Evolutionary conservation across 2,113 vertebrate species (phyloP), one percentile per base, ranked within the genome.

Genomic region (Cichladusa arquata): DNA sequence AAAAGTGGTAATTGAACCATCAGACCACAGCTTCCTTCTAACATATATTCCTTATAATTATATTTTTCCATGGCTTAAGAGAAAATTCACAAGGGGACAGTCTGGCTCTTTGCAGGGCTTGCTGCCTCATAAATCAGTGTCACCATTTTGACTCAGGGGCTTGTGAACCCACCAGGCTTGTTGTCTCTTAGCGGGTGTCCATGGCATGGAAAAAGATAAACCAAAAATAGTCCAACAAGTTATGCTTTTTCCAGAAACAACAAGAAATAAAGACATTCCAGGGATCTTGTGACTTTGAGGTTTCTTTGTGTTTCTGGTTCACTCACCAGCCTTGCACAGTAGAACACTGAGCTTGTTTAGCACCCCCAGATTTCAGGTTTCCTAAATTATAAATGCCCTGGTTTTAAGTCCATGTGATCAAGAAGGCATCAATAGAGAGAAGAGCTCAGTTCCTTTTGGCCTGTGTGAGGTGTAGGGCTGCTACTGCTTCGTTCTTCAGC

Each of bases 11-110:
- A 86, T 19, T 94, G 78, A 95, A 86, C 84, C 81, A 54, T 95
- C 58, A 86, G 73, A 79, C 78, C 83, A 64, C 62, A 28, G 86
- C 76, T 96, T 86, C 67, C 76, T 90, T n/a, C 89, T 88, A 44
- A 77, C 42, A 40, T 64, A 17, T 86, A 78, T 67, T 88, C 69
- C 44, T 90, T 60, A 36, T 56, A 89, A 93, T 92, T 85, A 36
- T 34, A 80, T 90, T 97, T 95, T 96, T 94, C 96, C 83, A 76
- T 86, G 82, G 77, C 45, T 90, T 64, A 92, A 67, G 74, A 92
- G 65, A 54, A 77, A 90, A 93, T 38, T 88, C 95, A 84, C 96
- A 45, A 61, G 86, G 88, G 94, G 66, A 90, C 45, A 48, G 72
- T 34, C 65, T 92, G 78, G 12, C 60, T 81, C 76, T 76, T 64